These are phyloP conservation scores for Sialia sialis DNA, from an alignment of 2,113 vertebrate genomes.

Conservation along the genomic window DNA sequence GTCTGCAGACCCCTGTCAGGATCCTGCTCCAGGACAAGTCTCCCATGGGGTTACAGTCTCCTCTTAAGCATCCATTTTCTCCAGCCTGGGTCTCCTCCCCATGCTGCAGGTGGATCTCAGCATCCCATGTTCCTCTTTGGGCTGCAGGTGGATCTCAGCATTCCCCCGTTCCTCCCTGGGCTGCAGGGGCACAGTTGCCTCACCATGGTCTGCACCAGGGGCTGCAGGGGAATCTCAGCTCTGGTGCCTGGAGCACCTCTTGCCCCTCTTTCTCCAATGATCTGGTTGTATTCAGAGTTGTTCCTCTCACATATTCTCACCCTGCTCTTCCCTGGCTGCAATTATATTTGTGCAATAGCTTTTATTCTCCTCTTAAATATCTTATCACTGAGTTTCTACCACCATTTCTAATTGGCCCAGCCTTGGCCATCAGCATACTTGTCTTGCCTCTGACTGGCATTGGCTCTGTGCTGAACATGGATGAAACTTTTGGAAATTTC, in stretches of 20 bases:
- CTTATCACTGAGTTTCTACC: not conserved
- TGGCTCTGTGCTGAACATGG: not conserved
- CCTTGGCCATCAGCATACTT: not conserved
- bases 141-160: not conserved
- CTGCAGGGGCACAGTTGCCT: not conserved
- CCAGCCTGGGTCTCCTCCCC: not conserved
- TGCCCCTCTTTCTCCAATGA: not conserved
- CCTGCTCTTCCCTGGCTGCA: not conserved
- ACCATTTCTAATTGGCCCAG: not conserved
- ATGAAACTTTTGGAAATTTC: not conserved
- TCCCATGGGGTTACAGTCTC: not conserved
- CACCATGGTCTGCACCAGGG: fast-evolving
- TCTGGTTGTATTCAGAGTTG: not conserved
- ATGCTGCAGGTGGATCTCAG: not conserved
- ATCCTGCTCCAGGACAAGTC: not conserved
- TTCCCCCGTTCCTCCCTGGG: fast-evolving
- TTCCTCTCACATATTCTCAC: not conserved
- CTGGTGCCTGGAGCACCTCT: not conserved
- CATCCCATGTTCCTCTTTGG: fast-evolving
- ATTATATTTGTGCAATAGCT: not conserved
- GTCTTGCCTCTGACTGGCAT: not conserved
- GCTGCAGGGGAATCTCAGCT: not conserved
- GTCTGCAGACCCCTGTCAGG: not conserved
- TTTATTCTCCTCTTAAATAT: not conserved
- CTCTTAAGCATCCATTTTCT: not conserved